Conservation (phyloP, 2,888 invertebrate species). For the Arrhopalites spinosus region DNA sequence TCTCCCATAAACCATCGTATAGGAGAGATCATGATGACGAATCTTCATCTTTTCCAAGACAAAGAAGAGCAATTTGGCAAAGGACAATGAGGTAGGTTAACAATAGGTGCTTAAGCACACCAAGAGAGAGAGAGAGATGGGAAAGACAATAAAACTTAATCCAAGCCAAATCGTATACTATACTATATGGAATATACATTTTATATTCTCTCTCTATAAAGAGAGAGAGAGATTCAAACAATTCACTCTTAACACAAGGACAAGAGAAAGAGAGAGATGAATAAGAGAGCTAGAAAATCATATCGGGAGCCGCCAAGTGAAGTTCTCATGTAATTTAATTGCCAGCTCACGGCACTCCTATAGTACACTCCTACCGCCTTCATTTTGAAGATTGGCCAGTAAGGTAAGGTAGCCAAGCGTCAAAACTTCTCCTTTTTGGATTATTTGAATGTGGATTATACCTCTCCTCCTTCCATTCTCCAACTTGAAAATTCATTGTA, state of each 20-base stretch:
- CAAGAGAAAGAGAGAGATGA: too few relatives aligned
- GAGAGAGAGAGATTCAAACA: too few relatives aligned
- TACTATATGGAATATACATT: neutral
- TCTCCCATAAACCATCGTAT: neutral
- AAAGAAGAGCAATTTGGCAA: conserved; percentile 38
- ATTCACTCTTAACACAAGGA: too few relatives aligned
- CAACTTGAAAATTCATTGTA: conserved; percentile 14
- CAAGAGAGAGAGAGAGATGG: conserved; percentile 13
- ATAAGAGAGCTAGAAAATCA: conserved; percentile 10
- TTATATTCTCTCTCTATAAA: too few relatives aligned
- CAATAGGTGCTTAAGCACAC: conserved; percentile 39
- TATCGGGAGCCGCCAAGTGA: neutral
- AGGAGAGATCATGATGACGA: conserved; percentile 33
- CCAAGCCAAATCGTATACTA: conserved; percentile 21
- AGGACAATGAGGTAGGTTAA: conserved; percentile 34
- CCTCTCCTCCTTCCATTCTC: neutral
- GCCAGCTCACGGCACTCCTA: neutral
- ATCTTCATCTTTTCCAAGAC: conserved; percentile 37
- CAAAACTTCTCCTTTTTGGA: neutral
- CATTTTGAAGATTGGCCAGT: neutral
- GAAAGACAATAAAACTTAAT: conserved; percentile 34
- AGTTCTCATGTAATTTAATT: conserved; percentile 7
- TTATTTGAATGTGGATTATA: neutral
- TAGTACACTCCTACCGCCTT: neutral
- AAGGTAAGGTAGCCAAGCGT: conserved; percentile 17